Percentiles rank a stretch among this genome's conserved stretches.
These are phyloP conservation scores for Pocota personata DNA, from an alignment of 2,888 invertebrate genomes.

Conservation along the genomic window DNA sequence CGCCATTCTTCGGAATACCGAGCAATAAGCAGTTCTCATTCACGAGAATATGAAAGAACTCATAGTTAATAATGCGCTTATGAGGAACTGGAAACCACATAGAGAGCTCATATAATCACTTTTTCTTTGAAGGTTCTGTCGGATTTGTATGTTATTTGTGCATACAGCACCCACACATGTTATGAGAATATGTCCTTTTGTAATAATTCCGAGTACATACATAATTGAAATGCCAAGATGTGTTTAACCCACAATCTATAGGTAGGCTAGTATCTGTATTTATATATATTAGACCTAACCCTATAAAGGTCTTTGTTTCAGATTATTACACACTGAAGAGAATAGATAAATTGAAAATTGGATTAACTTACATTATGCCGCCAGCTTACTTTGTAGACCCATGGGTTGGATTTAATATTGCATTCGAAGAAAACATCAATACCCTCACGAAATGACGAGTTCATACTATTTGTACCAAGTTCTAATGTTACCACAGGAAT, in stretches of 20 bases:
- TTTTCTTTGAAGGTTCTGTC: background rate
- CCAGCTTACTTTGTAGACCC: constrained; percentile 91
- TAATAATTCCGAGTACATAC: no score
- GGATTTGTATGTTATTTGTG: background rate
- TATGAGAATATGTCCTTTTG: background rate
- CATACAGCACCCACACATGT: background rate
- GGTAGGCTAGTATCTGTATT: background rate
- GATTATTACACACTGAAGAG: background rate
- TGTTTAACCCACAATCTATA: background rate
- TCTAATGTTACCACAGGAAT: constrained; percentile 92
- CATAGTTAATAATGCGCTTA: background rate
- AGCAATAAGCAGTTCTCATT: background rate
- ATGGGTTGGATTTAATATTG: constrained; percentile 94
- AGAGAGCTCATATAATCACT: background rate
- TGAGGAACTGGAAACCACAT: background rate
- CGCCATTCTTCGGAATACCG: background rate
- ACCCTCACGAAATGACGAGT: constrained; percentile 92
- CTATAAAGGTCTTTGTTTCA: background rate
- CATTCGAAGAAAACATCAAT: constrained; percentile 96
- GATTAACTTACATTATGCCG: constrained; percentile 87
- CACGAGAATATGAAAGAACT: background rate
- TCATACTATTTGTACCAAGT: constrained; percentile 90
- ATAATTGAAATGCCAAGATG: background rate
- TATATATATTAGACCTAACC: background rate
- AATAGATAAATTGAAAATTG: constrained; percentile 1